Percentiles rank a stretch among this genome's conserved stretches.
These are phyloP conservation scores for Philypnodon macrostomus DNA, from an alignment of 2,797 vertebrate species.

Conservation along the genomic window DNA sequence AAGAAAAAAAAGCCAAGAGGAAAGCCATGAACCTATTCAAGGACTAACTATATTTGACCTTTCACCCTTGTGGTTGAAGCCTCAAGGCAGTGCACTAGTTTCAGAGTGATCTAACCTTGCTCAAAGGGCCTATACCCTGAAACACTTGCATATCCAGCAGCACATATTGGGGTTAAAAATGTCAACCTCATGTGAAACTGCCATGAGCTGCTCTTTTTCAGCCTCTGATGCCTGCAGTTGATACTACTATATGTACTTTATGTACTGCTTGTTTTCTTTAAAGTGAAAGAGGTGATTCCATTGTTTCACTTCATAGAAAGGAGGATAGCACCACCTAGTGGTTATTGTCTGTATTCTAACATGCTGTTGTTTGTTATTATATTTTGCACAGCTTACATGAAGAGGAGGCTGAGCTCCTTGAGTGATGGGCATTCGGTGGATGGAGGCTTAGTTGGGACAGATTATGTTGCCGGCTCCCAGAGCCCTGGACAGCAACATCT, in stretches of 20 bases:
- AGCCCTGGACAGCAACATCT: constrained; percentile 89
- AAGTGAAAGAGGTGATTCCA: constrained; percentile 44
- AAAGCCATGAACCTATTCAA: constrained; percentile 59
- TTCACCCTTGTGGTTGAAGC: constrained; percentile 57
- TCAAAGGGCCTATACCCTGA: constrained; percentile 56
- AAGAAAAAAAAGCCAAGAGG: constrained; percentile 58
- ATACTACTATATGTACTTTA: too few relatives aligned
- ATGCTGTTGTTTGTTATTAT: too few relatives aligned
- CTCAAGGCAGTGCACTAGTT: constrained; percentile 60
- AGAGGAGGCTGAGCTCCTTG: constrained; percentile 90
- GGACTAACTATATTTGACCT: constrained; percentile 65
- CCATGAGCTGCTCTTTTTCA: constrained; percentile 69
- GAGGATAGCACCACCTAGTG: constrained; percentile 65
- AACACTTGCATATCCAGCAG: constrained; percentile 62
- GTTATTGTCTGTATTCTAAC: too few relatives aligned
- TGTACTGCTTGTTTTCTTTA: constrained; percentile 39
- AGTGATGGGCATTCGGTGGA: constrained; percentile 89
- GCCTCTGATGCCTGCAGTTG: constrained; percentile 55
- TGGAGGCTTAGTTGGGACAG: constrained; percentile 74
- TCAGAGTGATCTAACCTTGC: constrained; percentile 69
- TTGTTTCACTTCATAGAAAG: constrained; percentile 35
- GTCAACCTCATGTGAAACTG: constrained; percentile 66
- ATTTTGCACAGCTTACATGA: constrained; percentile 87
- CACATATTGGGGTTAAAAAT: constrained; percentile 65
- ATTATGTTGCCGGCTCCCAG: constrained; percentile 88